These are phyloP conservation scores for Procavia capensis DNA, from an alignment of 2,113 vertebrate species.

Conservation along the genomic window DNA sequence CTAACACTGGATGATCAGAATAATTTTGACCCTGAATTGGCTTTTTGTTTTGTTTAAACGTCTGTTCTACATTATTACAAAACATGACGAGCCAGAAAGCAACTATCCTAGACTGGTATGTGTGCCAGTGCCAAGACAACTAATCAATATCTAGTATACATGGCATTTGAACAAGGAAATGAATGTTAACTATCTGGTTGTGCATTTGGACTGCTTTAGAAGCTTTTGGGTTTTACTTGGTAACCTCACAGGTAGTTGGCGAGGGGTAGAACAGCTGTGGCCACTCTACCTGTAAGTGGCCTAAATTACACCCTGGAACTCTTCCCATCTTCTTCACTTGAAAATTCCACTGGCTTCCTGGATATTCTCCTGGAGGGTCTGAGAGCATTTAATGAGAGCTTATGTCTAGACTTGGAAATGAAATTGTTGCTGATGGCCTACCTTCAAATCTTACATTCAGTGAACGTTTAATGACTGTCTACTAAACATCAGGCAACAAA, in stretches of 20 bases:
- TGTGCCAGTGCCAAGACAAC: constrained; percentile 49
- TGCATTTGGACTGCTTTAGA: constrained; percentile 56
- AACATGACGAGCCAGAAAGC: constrained; percentile 60
- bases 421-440: background rate
- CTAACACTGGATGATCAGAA: constrained; percentile 30
- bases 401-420: constrained; percentile 16
- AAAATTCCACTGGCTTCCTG: constrained; percentile 16
- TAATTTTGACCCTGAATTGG: constrained; percentile 12
- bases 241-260: background rate
- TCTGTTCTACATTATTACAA: constrained; percentile 52
- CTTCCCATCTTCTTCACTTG: background rate
- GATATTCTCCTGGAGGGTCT: background rate
- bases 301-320: constrained; percentile 21
- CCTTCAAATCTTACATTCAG: constrained; percentile 20
- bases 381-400: background rate
- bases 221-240: constrained; percentile 54
- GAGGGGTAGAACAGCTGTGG: constrained; percentile 58
- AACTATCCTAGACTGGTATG: constrained; percentile 52
- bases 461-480: background rate
- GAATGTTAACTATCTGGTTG: constrained; percentile 64
- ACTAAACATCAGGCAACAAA: background rate
- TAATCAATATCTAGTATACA: constrained; percentile 62
- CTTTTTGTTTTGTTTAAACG: constrained; percentile 64
- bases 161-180: constrained; percentile 60
- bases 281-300: constrained; percentile 57